These are phyloP conservation scores for Cephus sareptanus DNA, from an alignment of 2,888 invertebrate genomes.

Conservation along the genomic window DNA sequence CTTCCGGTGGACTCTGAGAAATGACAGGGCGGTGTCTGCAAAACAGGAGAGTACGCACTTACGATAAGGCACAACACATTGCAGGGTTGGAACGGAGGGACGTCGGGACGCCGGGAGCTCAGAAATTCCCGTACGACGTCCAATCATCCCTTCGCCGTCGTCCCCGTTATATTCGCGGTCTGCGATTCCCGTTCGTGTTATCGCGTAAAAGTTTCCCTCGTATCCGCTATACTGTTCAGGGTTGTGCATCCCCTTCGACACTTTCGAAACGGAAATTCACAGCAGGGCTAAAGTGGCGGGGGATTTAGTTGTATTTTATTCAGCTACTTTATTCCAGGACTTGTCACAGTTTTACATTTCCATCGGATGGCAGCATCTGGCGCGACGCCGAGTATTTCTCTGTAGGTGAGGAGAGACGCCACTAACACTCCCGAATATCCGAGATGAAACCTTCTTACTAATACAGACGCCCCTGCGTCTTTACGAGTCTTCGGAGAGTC, in stretches of 20 bases:
- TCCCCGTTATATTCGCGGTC: background rate
- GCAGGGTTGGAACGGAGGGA: background rate
- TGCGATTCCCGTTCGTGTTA: background rate
- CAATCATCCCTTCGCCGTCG: background rate
- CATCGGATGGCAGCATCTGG: conserved; percentile 50
- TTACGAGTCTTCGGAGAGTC: background rate
- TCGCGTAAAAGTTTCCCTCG: background rate
- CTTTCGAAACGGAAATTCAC: conserved; percentile 7
- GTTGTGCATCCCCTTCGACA: background rate
- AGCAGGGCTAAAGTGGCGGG: conserved; percentile 11
- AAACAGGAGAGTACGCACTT: background rate
- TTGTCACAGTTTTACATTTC: conserved; percentile 62
- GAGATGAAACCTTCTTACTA: background rate
- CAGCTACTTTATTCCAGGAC: conserved; percentile 62
- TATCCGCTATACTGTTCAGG: background rate
- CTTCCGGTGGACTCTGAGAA: conserved; percentile 16
- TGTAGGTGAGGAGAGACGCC: background rate
- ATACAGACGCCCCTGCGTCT: background rate
- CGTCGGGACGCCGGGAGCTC: background rate
- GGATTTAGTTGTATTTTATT: conserved; percentile 64
- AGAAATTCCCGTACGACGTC: background rate
- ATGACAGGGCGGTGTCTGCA: conserved; percentile 2
- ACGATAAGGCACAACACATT: conserved; percentile 11
- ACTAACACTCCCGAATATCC: background rate
- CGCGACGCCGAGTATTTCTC: conserved; percentile 14